Conservation (phyloP, 2,888 invertebrate species). For the Trypoxylon attenuatum region DNA sequence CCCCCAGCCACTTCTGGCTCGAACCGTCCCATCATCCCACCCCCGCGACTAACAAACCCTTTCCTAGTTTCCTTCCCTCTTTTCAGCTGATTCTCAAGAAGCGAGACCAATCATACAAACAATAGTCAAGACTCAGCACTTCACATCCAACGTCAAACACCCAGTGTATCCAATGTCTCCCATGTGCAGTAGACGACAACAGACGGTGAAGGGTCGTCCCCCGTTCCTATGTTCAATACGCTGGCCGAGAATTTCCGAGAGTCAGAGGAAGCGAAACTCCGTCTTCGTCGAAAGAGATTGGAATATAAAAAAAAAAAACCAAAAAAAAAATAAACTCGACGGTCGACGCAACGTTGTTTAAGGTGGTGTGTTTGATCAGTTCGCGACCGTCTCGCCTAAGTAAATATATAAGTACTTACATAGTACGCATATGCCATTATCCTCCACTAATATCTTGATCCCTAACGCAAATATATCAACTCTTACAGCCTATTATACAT, state of each 20-base stretch:
- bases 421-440: constrained; percentile 9
- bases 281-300: no score
- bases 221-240: no score
- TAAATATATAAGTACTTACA: constrained; percentile 1
- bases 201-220: no score
- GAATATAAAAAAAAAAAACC: not conserved
- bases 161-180: no score
- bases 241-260: no score
- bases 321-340: not conserved
- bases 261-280: no score
- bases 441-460: constrained; percentile 62
- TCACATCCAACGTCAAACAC: no score
- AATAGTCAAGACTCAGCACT: no score
- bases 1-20: no score
- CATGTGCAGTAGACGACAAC: no score
- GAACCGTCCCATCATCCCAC: not conserved
- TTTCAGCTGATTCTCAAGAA: not conserved
- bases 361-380: constrained; percentile 22
- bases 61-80: not conserved
- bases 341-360: no score
- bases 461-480: constrained; percentile 57
- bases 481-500: constrained; percentile 33
- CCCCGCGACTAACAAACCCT: not conserved
- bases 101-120: no score
- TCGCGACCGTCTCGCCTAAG: constrained; percentile 34